Base-by-base conservation (phyloP, 35 echinoderm and acorn worm genomes). In the Amphiura filiformis region DNA sequence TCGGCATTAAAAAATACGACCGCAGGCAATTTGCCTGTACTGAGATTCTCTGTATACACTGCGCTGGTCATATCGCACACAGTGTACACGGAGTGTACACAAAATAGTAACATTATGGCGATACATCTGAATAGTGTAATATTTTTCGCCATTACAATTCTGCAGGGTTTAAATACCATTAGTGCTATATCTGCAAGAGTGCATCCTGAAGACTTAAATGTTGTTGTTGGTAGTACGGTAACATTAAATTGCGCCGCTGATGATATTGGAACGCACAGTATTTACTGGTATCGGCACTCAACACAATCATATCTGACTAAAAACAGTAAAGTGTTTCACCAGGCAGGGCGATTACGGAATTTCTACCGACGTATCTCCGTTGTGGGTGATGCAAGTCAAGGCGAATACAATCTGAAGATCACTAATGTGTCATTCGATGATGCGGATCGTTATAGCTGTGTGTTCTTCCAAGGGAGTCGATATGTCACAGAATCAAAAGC, bases 391-490 rank as follows among this genome's bases (percentile, higher is more conserved):
- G 18, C 83, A 9, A 13, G 13, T 20, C 9, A 32, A 1, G 83
- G 83, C 9, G 83, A 85, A 37, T 85, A 65, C 65, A 65, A 65
- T 23, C 37, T 85, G 32, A 1, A 85, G 65, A 38, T 85, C 20
- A 23, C 23, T 32, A 37, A 75, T 70, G 57, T 70, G 13, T 11
- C 35, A 35, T 65, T 85, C 32, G 31, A 32, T 1, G 83, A 85
- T 85, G 83, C 83, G 35, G 83, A 61, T 37, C 47, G 56, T 9
- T 85, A 85, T 38, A 61, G 83, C 56, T 85, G 83, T 65, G 83
- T 85, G 0, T 85, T 36, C 34, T 85, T 85, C 20, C 30, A 85
- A 64, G 83, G 83, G 35, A 61, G 37, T 38, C 31, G 31, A 0
- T 85, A 85, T 36, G 34, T 85, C 15, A 61, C 37, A 15, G 83